These are phyloP conservation scores for Clarias laeviceps DNA, from an alignment of 2,797 vertebrate species.

Conservation along the genomic window DNA sequence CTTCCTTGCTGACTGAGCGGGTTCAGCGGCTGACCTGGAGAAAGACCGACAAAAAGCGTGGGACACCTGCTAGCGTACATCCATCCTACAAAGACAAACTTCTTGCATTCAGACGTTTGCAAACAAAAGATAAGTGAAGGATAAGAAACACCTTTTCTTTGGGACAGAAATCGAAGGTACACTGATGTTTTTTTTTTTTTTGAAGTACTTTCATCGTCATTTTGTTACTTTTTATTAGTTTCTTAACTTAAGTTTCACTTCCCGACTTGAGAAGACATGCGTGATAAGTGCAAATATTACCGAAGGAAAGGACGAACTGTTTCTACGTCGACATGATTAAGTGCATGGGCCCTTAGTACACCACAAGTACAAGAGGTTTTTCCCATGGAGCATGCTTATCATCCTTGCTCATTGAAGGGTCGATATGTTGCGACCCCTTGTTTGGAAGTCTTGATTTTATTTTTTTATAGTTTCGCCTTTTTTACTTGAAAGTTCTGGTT, in stretches of 20 bases:
- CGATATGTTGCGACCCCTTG: no score
- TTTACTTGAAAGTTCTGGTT: no score
- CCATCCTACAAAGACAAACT: background rate
- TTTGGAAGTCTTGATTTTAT: no score
- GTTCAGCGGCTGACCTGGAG: background rate
- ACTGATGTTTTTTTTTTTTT: background rate
- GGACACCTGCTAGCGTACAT: background rate
- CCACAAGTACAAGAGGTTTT: background rate
- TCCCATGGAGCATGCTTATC: no score
- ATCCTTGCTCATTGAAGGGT: no score
- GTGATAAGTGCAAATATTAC: background rate
- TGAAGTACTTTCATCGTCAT: background rate
- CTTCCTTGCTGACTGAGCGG: background rate
- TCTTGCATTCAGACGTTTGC: background rate
- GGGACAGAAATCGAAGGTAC: no score
- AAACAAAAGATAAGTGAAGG: background rate
- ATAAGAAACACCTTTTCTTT: no score
- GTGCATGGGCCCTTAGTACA: background rate
- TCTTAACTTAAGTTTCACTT: background rate
- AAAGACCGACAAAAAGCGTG: background rate
- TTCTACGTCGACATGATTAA: background rate
- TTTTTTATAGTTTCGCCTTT: no score
- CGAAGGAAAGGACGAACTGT: background rate
- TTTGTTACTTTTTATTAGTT: background rate
- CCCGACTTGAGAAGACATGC: background rate